phyloP scores from a whole-genome alignment of 2,113 vertebrate genomes.

The Struthidea cinerea region DNA sequence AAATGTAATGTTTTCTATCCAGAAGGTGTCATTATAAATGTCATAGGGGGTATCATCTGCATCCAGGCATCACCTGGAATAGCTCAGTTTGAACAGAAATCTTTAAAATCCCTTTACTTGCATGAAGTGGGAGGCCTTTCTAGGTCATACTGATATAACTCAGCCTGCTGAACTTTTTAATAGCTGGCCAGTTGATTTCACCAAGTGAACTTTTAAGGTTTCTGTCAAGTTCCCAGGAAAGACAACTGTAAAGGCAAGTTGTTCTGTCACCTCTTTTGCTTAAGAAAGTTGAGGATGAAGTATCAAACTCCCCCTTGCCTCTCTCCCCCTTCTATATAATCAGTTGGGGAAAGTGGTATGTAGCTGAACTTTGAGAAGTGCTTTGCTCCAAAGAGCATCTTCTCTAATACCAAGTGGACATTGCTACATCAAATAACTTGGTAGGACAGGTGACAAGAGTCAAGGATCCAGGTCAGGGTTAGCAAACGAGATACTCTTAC shows the following conservation, averaged over 20 bases:
- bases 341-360: not conserved
- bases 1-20: not conserved
- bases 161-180: not conserved
- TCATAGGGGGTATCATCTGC: not conserved
- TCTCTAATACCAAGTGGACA: not conserved
- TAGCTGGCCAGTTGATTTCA: not conserved
- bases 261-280: not conserved
- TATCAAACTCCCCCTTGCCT: not conserved
- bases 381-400: not conserved
- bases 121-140: not conserved
- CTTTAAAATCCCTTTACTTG: not conserved
- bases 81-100: not conserved
- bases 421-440: not conserved
- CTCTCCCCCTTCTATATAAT: not conserved
- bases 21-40: not conserved
- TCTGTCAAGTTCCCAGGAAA: not conserved
- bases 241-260: not conserved
- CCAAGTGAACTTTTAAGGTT: not conserved
- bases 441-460: not conserved
- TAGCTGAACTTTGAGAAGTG: not conserved
- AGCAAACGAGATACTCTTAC: not conserved
- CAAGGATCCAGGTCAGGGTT: not conserved
- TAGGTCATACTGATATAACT: not conserved
- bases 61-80: not conserved
- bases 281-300: not conserved